A percentile compares a stretch with the other conserved stretches of the same genome.
Evolutionary conservation across 2,113 vertebrate genomes (phyloP).

Genomic region (Tachuris rubrigastra): DNA sequence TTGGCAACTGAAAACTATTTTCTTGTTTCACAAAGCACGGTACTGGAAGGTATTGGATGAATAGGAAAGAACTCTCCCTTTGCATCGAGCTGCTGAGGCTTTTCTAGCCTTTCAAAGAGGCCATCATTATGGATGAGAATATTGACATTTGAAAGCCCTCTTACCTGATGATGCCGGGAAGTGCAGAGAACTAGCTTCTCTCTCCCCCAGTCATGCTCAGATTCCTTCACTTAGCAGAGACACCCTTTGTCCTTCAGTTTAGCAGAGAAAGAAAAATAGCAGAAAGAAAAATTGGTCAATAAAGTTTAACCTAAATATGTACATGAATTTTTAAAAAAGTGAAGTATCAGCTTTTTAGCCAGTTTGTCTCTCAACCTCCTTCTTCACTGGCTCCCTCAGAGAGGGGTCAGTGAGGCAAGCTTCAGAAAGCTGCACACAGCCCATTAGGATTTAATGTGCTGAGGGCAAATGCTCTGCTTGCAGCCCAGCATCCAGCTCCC

Average conservation of each 20-base stretch:
- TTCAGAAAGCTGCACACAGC: not conserved
- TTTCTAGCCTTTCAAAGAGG: not conserved
- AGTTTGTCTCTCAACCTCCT: not conserved
- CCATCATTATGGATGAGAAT: not conserved
- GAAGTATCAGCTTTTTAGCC: not conserved
- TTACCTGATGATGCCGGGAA: not conserved
- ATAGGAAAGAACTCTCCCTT: not conserved
- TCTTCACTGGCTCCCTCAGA: not conserved
- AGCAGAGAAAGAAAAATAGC: not conserved
- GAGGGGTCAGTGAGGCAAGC: not conserved
- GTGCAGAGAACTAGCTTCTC: not conserved
- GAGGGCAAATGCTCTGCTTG: not conserved
- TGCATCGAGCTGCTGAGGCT: not conserved
- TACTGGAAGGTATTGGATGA: not conserved
- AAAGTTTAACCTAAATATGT: not conserved
- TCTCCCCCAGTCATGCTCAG: not conserved
- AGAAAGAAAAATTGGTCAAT: not conserved
- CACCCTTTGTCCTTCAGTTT: not conserved
- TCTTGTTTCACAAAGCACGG: not conserved
- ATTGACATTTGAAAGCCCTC: not conserved
- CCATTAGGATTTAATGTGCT: accelerated
- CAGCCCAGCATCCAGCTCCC: accelerated
- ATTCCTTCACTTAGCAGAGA: not conserved
- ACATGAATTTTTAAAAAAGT: not conserved
- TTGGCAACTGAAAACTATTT: not conserved